These are phyloP conservation scores for Lochmaea crataegi DNA, from an alignment of 2,888 invertebrate species.

Conservation along the genomic window DNA sequence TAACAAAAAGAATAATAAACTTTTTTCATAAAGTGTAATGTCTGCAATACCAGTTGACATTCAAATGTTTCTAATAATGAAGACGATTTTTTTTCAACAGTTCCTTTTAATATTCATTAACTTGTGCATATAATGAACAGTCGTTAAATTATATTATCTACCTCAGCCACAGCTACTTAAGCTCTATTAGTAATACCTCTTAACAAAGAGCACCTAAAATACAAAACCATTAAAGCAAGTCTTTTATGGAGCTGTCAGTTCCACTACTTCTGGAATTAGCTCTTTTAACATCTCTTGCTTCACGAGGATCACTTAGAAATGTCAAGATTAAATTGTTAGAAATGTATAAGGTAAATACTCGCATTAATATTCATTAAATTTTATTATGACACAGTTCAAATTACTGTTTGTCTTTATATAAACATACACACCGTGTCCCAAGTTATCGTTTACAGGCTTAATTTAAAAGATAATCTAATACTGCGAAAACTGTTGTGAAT, in stretches of 20 bases:
- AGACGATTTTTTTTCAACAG: too few species aligned
- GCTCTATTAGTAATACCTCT: not conserved
- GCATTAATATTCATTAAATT: not conserved
- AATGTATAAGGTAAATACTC: not conserved
- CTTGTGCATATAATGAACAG: not conserved
- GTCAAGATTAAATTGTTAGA: not conserved
- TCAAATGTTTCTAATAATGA: too few species aligned
- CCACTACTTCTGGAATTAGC: not conserved
- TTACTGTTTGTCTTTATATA: not conserved
- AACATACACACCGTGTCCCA: too few species aligned
- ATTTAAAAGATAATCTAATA: too few species aligned
- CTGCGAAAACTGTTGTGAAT: too few species aligned
- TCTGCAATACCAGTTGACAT: too few species aligned
- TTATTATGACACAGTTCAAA: not conserved
- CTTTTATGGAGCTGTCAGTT: not conserved
- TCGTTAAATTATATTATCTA: not conserved
- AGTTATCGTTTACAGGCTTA: too few species aligned
- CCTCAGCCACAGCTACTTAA: not conserved
- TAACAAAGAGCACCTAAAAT: not conserved
- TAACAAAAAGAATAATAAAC: too few species aligned
- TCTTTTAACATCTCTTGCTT: not conserved
- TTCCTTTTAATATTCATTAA: too few species aligned
- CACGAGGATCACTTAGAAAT: not conserved
- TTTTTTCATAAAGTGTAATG: too few species aligned
- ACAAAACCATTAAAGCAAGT: not conserved